Base-by-base conservation (phyloP, 92 coral and sea anemone genomes). In the Virgularia gustaviana region DNA sequence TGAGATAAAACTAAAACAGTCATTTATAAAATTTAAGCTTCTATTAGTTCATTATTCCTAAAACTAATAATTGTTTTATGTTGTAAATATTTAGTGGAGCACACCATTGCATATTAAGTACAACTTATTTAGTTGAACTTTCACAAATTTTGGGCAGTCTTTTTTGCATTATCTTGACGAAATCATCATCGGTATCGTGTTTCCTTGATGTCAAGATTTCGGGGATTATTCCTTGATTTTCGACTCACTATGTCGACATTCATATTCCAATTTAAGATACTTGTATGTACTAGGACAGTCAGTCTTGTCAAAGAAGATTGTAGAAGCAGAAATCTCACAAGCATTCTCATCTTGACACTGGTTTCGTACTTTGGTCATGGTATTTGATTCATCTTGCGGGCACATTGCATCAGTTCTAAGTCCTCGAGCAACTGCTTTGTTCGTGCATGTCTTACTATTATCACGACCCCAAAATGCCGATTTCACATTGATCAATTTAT, bases 321-420 rank as follows among this genome's bases (percentile, higher is more conserved):
- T 94, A 22, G 96, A 86, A 66, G 99, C 99, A 18, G 86, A 91
- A 59, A 94, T 89, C 79, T 94, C 99, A 49, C 99, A 94, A n/a
- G 99, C 99, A 78, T 94, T 96, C 82, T 94, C 99, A 79, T 94
- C 90, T 86, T 94, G 88, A 77, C 99, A 94, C 66, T 94, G 99
- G 70, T 91, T 88, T 61, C 90, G 72, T 51, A 89, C 83, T 79
- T 94, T 94, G 59, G 65, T 51, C 56, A 82, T 9, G 22, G 96
- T 82, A 79, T 89, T 89, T 1, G 86, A 91, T 36, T 49, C 70
- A 22, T 28, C 44, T 53, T 96, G 76, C 72, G 90, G 96, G 82
- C 99, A 94, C 81, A 94, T 89, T 49, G 82, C 71, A 73, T 89
- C 96, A 16, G 78, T 0, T 31, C 83, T 74, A 47, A 94, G 96